Evolutionary conservation across 2,113 vertebrate species (phyloP).

Genomic region (Anas platyrhynchos): DNA sequence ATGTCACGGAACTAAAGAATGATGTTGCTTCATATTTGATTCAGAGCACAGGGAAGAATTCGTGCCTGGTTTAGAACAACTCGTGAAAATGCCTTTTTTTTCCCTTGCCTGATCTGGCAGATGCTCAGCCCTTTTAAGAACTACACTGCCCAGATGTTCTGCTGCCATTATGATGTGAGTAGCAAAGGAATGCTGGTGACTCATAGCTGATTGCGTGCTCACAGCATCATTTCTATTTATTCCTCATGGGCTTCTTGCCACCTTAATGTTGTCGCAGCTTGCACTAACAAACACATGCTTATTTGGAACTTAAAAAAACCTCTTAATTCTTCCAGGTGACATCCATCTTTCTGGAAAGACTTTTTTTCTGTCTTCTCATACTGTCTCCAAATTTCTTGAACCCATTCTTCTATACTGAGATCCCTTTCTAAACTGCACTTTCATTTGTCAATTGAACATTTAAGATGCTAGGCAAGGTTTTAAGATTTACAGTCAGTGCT

Average conservation of each 20-base stretch:
- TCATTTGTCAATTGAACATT: not conserved
- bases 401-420: not conserved
- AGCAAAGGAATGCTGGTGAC: not conserved
- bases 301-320: not conserved
- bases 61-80: too few species aligned
- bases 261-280: not conserved
- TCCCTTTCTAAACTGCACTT: not conserved
- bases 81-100: accelerated
- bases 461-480: not conserved
- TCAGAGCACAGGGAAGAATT: accelerated
- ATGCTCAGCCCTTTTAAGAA: not conserved
- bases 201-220: not conserved
- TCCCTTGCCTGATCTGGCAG: not conserved
- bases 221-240: conserved; percentile 16
- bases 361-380: not conserved
- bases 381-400: not conserved
- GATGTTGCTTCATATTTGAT: not conserved
- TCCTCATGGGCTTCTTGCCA: not conserved
- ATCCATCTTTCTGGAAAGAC: not conserved
- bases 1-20: not conserved
- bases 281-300: not conserved
- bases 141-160: not conserved
- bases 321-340: not conserved
- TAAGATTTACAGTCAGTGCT: not conserved
- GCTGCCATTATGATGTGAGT: accelerated